Conservation (phyloP, 2,888 invertebrate species). For the Taphrorychus bicolor region DNA sequence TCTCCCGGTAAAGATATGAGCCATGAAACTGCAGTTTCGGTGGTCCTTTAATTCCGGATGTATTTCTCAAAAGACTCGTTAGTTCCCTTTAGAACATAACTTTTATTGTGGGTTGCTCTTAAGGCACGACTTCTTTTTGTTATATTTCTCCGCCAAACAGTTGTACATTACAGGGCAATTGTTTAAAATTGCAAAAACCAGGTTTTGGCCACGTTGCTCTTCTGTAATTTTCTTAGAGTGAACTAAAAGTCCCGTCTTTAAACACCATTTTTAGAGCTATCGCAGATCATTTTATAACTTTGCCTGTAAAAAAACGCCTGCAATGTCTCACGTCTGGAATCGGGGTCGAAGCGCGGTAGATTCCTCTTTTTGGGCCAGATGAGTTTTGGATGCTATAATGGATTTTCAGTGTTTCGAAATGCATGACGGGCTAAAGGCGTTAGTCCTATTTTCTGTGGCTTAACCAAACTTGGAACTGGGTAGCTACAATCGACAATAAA, state of each 20-base stretch:
- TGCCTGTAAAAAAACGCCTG: constrained; percentile 29
- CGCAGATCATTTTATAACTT: constrained; percentile 32
- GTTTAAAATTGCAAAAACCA: not conserved
- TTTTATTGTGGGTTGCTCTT: constrained; percentile 44
- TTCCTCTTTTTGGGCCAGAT: constrained; percentile 32
- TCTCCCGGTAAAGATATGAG: constrained; percentile 47
- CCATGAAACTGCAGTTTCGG: constrained; percentile 50
- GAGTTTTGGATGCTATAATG: constrained; percentile 39
- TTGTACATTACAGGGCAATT: not conserved
- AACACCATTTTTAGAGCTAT: constrained; percentile 12
- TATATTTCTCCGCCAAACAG: not conserved
- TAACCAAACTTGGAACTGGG: constrained; percentile 35
- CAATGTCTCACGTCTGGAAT: constrained; percentile 35
- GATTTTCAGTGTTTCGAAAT: constrained; percentile 39
- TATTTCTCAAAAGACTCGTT: constrained; percentile 49
- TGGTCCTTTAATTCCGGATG: constrained; percentile 49
- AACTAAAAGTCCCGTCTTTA: constrained; percentile 1
- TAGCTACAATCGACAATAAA: constrained; percentile 34
- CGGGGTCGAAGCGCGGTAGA: constrained; percentile 28
- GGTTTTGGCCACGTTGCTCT: not conserved
- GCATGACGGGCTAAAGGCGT: constrained; percentile 36
- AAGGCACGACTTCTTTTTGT: constrained; percentile 5
- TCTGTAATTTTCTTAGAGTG: not conserved
- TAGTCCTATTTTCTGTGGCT: constrained; percentile 36
- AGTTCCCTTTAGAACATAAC: constrained; percentile 48